These are phyloP conservation scores for Sander lucioperca DNA, from an alignment of 2,113 vertebrate species.

Conservation along the genomic window DNA sequence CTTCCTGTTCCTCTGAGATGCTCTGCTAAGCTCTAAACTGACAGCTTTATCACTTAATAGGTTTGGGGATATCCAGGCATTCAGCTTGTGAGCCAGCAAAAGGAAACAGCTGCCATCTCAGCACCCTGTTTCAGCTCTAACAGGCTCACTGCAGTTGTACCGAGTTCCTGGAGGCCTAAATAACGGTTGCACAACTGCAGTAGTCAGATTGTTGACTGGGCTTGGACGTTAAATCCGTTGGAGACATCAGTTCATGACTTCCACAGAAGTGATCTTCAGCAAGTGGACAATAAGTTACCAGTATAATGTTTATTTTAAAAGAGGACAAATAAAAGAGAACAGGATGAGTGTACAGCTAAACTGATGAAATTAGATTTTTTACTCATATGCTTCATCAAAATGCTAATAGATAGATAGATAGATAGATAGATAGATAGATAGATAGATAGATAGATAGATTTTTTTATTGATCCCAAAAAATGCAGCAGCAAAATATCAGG, in stretches of 20 bases:
- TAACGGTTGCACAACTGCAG: neutral
- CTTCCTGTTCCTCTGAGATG: slow-evolving; percentile 1
- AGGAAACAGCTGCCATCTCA: slow-evolving; percentile 35
- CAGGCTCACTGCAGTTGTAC: neutral
- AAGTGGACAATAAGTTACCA: no score
- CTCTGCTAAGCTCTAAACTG: slow-evolving; percentile 28
- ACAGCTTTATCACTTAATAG: slow-evolving; percentile 46
- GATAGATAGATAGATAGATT: no score
- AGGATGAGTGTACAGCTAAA: no score
- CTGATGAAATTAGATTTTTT: no score
- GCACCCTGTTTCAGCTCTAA: slow-evolving; percentile 5
- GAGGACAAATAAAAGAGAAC: no score
- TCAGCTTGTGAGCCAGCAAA: slow-evolving; percentile 20
- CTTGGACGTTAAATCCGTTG: neutral
- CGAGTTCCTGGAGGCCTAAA: neutral
- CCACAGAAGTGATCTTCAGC: neutral
- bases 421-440: no score
- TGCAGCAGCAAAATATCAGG: no score
- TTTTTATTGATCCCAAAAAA: no score
- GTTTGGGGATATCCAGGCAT: slow-evolving; percentile 12
- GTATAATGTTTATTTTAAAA: no score
- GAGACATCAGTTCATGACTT: neutral
- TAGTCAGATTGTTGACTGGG: neutral
- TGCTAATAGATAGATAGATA: no score
- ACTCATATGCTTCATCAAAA: no score